phyloP scores from a whole-genome alignment of 2,888 invertebrate species.

The Tachina fera region DNA sequence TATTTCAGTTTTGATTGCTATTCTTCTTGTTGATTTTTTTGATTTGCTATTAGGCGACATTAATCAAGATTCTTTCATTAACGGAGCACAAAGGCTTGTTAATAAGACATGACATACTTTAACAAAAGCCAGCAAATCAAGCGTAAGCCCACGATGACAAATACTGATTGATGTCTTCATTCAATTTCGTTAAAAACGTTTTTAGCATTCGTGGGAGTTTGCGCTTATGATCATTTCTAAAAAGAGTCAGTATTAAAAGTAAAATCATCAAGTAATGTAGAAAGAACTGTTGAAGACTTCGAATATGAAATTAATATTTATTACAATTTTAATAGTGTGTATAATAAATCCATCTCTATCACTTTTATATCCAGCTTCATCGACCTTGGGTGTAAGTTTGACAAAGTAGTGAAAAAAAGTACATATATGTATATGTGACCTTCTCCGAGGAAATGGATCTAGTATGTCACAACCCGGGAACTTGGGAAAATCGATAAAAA shows the following conservation, averaged over 20 bases:
- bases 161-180: slow-evolving; percentile 35
- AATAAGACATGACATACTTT: slow-evolving; percentile 33
- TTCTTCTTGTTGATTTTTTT: slow-evolving; percentile 49
- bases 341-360: not conserved
- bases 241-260: slow-evolving; percentile 23
- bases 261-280: slow-evolving; percentile 5
- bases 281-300: not conserved
- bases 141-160: not conserved
- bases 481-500: too few species aligned
- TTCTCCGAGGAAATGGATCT: too few species aligned
- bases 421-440: not conserved
- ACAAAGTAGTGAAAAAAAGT: not conserved
- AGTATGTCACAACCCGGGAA: too few species aligned
- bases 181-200: not conserved
- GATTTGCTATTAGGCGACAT: slow-evolving; percentile 21
- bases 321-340: slow-evolving; percentile 1
- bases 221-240: not conserved
- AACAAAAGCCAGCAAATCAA: not conserved
- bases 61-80: slow-evolving; percentile 11
- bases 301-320: slow-evolving; percentile 32
- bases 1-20: slow-evolving; percentile 6
- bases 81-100: slow-evolving; percentile 44
- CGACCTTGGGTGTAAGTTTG: slow-evolving; percentile 74
- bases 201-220: not conserved
- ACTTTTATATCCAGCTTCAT: slow-evolving; percentile 75